Evolutionary conservation across 2,888 invertebrate species (phyloP).

Genomic region (Onthophagus sagittarius): DNA sequence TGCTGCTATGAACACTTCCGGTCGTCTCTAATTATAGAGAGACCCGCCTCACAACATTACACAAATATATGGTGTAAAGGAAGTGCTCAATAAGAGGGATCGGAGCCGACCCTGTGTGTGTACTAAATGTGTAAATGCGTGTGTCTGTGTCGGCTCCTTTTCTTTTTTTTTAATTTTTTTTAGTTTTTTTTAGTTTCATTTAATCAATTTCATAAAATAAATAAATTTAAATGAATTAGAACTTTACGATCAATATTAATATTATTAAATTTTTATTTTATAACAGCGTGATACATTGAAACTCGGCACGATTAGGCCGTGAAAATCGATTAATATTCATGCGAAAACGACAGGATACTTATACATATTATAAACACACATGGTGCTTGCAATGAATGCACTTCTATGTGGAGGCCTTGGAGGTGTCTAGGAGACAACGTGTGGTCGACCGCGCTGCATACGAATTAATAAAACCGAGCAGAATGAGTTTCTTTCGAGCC

Average conservation of each 20-base stretch:
- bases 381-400: too few relatives aligned
- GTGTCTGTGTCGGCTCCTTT: not conserved
- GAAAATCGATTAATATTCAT: not conserved
- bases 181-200: not conserved
- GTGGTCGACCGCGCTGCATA: too few relatives aligned
- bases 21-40: conserved; percentile 33
- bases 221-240: too few relatives aligned
- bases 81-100: conserved; percentile 24
- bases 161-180: not conserved
- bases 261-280: too few relatives aligned
- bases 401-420: too few relatives aligned
- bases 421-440: too few relatives aligned
- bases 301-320: too few relatives aligned
- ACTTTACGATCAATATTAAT: too few relatives aligned
- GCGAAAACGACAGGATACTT: not conserved
- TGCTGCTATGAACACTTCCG: conserved; percentile 31
- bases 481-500: too few relatives aligned
- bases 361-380: not conserved
- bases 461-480: too few relatives aligned
- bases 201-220: not conserved
- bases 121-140: too few relatives aligned
- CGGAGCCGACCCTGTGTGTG: conserved; percentile 9
- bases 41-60: conserved; percentile 10
- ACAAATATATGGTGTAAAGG: conserved; percentile 23
- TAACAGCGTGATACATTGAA: too few relatives aligned